Percentiles rank a stretch among this genome's conserved stretches.
These are phyloP conservation scores for Champsocephalus esox DNA, from an alignment of 2,797 vertebrate genomes.

Conservation along the genomic window DNA sequence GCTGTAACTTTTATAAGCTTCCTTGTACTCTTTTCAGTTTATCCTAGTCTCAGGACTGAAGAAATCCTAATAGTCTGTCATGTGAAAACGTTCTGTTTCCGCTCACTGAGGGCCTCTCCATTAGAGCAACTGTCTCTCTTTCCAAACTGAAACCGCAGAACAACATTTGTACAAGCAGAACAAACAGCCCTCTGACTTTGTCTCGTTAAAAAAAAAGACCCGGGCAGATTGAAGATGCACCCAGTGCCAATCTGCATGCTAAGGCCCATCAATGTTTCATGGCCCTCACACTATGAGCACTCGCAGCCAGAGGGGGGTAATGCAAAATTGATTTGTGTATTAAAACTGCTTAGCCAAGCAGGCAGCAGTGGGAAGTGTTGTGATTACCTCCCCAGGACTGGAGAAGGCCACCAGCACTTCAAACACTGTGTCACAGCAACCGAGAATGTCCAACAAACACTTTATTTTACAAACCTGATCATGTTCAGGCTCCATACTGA, in stretches of 20 bases:
- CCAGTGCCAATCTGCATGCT: slow-evolving; percentile 88
- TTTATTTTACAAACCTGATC: no score
- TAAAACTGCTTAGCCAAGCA: slow-evolving; percentile 92
- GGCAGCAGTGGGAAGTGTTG: slow-evolving; percentile 86
- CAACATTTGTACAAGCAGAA: slow-evolving; percentile 80
- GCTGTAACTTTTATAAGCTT: no score
- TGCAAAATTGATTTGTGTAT: slow-evolving; percentile 95
- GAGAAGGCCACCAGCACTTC: slow-evolving; percentile 51
- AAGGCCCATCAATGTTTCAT: slow-evolving; percentile 93
- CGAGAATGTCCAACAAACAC: no score
- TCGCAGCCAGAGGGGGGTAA: slow-evolving; percentile 90
- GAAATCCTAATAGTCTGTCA: no score
- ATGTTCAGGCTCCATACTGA: neutral
- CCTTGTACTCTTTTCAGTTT: no score
- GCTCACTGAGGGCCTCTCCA: slow-evolving; percentile 16
- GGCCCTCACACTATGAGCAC: slow-evolving; percentile 86
- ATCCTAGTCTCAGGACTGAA: no score
- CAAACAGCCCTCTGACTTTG: slow-evolving; percentile 84
- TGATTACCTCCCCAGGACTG: slow-evolving; percentile 83
- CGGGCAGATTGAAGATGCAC: slow-evolving; percentile 86
- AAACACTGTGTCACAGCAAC: no score
- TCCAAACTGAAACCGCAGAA: slow-evolving; percentile 64
- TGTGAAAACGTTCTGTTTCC: slow-evolving; percentile 22
- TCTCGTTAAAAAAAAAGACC: slow-evolving; percentile 68
- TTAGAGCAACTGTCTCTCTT: slow-evolving; percentile 50